phyloP scores from a whole-genome alignment of 2,888 invertebrate genomes.

The Calameuta pallipes region DNA sequence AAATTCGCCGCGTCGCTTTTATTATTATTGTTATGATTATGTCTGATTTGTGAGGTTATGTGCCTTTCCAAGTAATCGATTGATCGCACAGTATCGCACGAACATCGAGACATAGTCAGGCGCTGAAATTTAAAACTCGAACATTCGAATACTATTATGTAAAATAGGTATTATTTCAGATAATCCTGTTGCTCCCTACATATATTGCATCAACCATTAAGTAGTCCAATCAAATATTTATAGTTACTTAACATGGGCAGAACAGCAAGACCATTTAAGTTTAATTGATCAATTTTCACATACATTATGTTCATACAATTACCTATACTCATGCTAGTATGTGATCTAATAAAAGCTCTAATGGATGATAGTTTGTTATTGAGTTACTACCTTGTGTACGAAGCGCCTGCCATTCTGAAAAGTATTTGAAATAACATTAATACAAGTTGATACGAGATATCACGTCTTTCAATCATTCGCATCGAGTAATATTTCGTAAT shows the following conservation, averaged over 20 bases:
- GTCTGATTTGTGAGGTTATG: constrained; percentile 47
- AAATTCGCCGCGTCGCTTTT: constrained; percentile 56
- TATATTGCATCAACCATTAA: neutral
- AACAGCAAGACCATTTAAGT: neutral
- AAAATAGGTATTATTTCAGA: neutral
- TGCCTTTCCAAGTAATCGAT: constrained; percentile 8
- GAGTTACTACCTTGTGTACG: neutral
- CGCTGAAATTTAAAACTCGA: neutral
- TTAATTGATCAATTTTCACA: neutral
- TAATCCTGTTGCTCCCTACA: neutral
- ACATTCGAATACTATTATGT: neutral
- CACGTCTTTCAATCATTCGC: neutral
- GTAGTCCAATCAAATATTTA: neutral
- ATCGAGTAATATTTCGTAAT: neutral
- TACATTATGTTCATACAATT: neutral
- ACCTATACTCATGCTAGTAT: neutral
- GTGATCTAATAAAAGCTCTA: neutral
- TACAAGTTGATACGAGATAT: neutral
- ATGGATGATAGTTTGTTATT: neutral
- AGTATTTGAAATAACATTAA: neutral
- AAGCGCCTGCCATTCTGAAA: neutral
- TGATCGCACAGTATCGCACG: constrained; percentile 5
- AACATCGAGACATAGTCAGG: neutral
- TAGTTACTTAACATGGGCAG: neutral
- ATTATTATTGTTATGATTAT: constrained; percentile 47